Base-by-base conservation (phyloP, 2,888 invertebrate species). In the Drosophila emarginata region DNA sequence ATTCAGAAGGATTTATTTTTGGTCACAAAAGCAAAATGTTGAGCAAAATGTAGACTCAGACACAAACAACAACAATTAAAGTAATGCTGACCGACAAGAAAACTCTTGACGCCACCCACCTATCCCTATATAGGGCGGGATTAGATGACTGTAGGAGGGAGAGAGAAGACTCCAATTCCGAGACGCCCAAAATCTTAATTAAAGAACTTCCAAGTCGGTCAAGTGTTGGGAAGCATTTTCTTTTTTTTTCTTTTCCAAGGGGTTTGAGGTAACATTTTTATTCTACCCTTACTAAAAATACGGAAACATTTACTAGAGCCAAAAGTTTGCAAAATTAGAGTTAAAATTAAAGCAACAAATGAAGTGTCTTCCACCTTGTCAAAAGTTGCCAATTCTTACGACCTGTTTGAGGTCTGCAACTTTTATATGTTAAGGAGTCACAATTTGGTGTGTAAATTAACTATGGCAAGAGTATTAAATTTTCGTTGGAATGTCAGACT, bases 141-240 rank as follows among this genome's bases (percentile, higher is more conserved):
- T 80, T 80, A 81, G 63, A 54, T 40, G 61, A 50, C 32, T 32
- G 9, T 32, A 9, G 11, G 7, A 12, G 45, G 18, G 45, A 11
- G n/a, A 15, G 15, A 7, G 18, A 6, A 15, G 77, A 76, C 76
- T 80, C 69, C 77, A 69, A 66, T 67, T 69, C 63, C 32, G 64
- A 69, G 76, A 81, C 79, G 78, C 80, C 80, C 76, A 85, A 85
- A 88, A 87, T 88, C 88, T 89, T 88, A 88, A 88, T 88, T 89
- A 88, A 88, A 84, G 87, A 89, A 80, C 70, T 81, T 88, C 82
- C 79, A 78, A 86, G 88, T 89, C 21, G 83, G 76, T 67, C 74
- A 63, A 80, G 80, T 77, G 78, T 75, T 75, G 70, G 67, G 40
- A 61, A 59, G 53, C 56, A 60, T 56, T 37, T 32, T 54, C 14